phyloP scores from a whole-genome alignment of 2,888 invertebrate species.

The Pachydiplax longipennis region DNA sequence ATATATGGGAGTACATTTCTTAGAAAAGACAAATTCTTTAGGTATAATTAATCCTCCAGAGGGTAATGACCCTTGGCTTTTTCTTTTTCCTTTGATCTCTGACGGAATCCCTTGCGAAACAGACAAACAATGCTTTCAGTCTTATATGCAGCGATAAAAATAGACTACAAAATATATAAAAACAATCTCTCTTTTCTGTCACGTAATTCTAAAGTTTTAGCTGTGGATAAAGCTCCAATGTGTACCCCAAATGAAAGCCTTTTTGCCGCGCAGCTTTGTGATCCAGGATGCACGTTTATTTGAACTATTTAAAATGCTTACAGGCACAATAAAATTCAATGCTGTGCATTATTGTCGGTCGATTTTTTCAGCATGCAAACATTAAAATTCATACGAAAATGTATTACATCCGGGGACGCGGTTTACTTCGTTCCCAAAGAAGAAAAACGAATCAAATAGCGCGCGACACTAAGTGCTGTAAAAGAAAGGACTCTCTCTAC shows the following conservation, averaged over 20 bases:
- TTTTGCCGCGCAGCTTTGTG: background rate
- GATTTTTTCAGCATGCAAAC: background rate
- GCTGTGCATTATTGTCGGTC: slow-evolving; percentile 26
- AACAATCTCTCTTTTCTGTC: background rate
- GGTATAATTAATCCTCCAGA: background rate
- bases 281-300: background rate
- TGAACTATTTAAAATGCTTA: background rate
- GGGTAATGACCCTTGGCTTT: background rate
- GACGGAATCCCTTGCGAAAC: background rate
- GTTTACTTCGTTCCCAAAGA: background rate
- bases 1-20: background rate
- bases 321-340: background rate
- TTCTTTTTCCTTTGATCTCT: background rate
- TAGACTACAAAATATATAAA: background rate
- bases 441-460: background rate
- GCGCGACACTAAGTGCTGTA: slow-evolving; percentile 13
- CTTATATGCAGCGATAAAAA: background rate
- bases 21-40: background rate
- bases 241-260: background rate
- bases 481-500: background rate
- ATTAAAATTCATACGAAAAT: background rate
- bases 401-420: background rate
- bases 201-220: too few relatives aligned
- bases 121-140: background rate
- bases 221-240: too few relatives aligned